Conservation (phyloP, 92 coral and sea anemone genomes). For the Hydrozoanthus gracilis region DNA sequence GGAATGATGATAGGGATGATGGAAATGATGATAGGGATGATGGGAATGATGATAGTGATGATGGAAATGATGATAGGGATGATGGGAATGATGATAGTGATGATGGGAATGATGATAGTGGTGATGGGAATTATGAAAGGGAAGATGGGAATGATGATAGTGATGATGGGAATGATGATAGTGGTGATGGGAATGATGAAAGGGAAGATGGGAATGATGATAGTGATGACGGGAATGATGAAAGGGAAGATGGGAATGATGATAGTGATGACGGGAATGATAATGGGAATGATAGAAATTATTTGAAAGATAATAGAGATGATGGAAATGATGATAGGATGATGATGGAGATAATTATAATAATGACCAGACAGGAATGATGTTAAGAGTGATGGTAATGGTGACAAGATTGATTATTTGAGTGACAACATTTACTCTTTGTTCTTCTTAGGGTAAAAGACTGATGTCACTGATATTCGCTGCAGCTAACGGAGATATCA, state of each 20-base stretch:
- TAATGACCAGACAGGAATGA: too few relatives aligned
- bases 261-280: not conserved
- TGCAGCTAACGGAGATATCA: conserved; percentile 71
- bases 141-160: not conserved
- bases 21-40: not conserved
- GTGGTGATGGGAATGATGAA: not conserved
- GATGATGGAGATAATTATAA: not conserved
- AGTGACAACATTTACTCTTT: not conserved
- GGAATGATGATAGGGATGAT: too few relatives aligned
- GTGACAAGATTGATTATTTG: not conserved
- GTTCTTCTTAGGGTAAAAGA: conserved; percentile 53
- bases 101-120: not conserved
- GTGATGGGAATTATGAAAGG: not conserved
- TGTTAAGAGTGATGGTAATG: not conserved
- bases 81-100: not conserved
- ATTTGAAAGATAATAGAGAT: not conserved
- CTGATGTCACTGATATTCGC: conserved; percentile 61
- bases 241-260: not conserved
- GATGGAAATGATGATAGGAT: not conserved
- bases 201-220: not conserved
- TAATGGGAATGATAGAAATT: not conserved
- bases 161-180: not conserved
- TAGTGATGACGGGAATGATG: not conserved
- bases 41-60: not conserved
- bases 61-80: not conserved